Evolutionary conservation across 2,888 invertebrate species (phyloP).

Genomic region (Acrocyrtus sp.): DNA sequence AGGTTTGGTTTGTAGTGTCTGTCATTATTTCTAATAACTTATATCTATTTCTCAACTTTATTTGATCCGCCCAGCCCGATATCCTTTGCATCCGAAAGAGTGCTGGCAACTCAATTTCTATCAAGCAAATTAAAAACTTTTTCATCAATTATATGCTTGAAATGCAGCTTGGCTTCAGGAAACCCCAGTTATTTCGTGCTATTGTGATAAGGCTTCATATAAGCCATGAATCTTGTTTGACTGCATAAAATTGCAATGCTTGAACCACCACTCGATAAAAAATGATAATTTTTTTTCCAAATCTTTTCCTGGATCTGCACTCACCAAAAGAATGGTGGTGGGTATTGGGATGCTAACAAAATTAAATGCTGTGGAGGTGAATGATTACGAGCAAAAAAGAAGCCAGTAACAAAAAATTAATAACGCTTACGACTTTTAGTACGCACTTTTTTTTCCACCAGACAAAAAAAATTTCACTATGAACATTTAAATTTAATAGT

Average conservation of each 20-base stretch:
- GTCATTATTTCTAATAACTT: conserved; percentile 33
- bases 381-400: too few species aligned
- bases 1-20: neutral
- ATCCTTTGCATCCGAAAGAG: neutral
- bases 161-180: neutral
- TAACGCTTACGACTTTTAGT: too few species aligned
- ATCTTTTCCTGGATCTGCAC: neutral
- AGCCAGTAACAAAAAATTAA: too few species aligned
- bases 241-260: neutral
- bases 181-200: neutral
- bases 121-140: too few species aligned
- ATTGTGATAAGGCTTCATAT: neutral
- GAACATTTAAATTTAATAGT: neutral
- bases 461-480: too few species aligned
- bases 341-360: neutral
- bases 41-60: conserved; percentile 4
- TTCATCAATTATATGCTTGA: neutral
- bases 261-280: neutral
- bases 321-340: neutral
- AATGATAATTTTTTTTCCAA: neutral
- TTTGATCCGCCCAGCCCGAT: conserved; percentile 15
- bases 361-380: too few species aligned
- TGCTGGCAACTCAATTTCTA: too few species aligned
- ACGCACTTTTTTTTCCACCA: too few species aligned
- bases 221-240: neutral